Conservation (phyloP, 2,888 invertebrate species). For the Zygothrica quintamaculata region DNA sequence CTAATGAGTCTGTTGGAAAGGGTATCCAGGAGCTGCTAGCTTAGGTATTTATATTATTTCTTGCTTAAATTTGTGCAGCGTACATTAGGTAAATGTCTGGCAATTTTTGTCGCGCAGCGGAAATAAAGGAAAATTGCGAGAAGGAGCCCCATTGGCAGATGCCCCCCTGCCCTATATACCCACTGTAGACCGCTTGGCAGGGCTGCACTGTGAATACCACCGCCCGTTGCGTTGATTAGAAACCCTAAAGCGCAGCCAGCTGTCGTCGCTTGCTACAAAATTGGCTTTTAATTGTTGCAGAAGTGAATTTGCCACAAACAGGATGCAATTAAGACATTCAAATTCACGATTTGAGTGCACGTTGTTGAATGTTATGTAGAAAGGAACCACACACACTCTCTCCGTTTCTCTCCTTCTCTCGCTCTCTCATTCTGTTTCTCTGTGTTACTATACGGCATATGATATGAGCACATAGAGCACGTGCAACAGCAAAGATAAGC, state of each 20-base stretch:
- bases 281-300: conserved; percentile 76
- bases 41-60: background rate
- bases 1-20: too few species aligned
- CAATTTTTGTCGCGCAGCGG: conserved; percentile 54
- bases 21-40: background rate
- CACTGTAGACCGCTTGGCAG: background rate
- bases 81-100: conserved; percentile 43
- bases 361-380: conserved; percentile 5
- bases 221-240: conserved; percentile 64
- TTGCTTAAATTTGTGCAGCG: conserved; percentile 19
- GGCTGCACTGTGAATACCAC: conserved; percentile 14
- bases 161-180: background rate
- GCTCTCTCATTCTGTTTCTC: too few species aligned
- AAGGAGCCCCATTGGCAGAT: conserved; percentile 21
- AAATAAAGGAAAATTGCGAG: conserved; percentile 57
- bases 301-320: conserved; percentile 73
- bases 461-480: conserved; percentile 27
- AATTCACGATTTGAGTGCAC: conserved; percentile 45
- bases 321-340: conserved; percentile 77
- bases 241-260: conserved; percentile 54
- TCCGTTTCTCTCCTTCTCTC: too few species aligned
- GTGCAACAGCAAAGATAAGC: conserved; percentile 50
- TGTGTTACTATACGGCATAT: conserved; percentile 3
- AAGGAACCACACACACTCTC: too few species aligned
- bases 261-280: conserved; percentile 54